Evolutionary conservation across 2,113 vertebrate species (phyloP).

Genomic region (Pedetes capensis): DNA sequence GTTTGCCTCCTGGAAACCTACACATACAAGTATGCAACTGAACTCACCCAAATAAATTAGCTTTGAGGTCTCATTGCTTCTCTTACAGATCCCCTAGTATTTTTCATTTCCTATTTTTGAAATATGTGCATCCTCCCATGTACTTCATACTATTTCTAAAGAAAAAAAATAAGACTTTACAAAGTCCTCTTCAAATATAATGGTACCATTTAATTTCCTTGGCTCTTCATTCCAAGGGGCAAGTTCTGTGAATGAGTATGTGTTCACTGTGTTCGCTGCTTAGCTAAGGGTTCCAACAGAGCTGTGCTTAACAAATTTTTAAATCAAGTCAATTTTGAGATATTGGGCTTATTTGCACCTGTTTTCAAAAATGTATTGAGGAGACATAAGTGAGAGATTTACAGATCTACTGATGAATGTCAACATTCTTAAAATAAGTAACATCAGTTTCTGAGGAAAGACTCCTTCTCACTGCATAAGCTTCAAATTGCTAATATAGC

Average conservation of each 20-base stretch:
- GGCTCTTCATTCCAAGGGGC: background rate
- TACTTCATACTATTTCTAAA: background rate
- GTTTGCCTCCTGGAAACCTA: background rate
- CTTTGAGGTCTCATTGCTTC: background rate
- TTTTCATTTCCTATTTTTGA: background rate
- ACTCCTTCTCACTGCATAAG: background rate
- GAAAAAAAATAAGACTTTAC: background rate
- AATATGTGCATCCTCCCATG: background rate
- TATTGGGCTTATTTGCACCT: background rate
- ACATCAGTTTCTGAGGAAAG: background rate
- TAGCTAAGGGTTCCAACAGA: background rate
- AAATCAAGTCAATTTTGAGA: background rate
- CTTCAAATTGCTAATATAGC: background rate
- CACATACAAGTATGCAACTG: background rate
- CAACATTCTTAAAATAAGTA: background rate
- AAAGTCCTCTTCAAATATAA: background rate
- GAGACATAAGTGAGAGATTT: background rate
- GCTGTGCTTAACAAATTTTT: background rate
- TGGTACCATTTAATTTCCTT: background rate
- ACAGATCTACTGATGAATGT: background rate
- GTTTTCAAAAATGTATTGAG: background rate
- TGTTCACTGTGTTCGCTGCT: background rate
- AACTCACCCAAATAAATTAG: background rate
- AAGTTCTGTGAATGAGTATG: background rate
- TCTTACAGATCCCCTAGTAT: background rate